Conservation (phyloP, 2,888 invertebrate species). For the Idaea dimidiata region DNA sequence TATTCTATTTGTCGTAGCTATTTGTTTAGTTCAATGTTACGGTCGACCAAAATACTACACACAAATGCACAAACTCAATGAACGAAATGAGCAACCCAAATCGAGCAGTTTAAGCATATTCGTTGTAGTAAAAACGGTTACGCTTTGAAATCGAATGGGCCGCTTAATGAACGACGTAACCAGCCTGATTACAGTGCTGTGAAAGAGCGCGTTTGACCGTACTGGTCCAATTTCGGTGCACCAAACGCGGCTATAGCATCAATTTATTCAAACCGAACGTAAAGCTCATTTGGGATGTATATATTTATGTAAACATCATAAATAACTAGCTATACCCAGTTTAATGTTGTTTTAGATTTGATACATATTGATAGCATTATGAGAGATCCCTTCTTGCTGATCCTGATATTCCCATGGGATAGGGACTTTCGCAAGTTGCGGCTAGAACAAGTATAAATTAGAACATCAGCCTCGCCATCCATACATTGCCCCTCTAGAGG, state of each 20-base stretch:
- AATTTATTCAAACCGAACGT: slow-evolving; percentile 24
- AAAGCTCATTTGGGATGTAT: slow-evolving; percentile 18
- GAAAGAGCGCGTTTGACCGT: slow-evolving; percentile 37
- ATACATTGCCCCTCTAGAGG: too few relatives aligned
- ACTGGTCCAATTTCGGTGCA: slow-evolving; percentile 35
- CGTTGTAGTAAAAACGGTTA: slow-evolving; percentile 12
- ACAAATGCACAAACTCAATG: neutral
- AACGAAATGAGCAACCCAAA: neutral
- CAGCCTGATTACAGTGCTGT: slow-evolving; percentile 39
- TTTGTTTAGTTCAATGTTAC: neutral
- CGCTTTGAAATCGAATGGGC: slow-evolving; percentile 20
- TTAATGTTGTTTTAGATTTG: neutral
- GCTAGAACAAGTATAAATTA: too few relatives aligned
- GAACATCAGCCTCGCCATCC: too few relatives aligned
- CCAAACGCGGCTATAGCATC: slow-evolving; percentile 25
- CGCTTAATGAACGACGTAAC: slow-evolving; percentile 37
- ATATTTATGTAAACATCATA: slow-evolving; percentile 16
- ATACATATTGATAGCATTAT: too few relatives aligned
- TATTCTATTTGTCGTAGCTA: neutral
- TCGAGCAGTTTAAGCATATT: slow-evolving; percentile 8
- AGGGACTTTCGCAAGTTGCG: too few relatives aligned
- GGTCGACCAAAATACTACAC: neutral
- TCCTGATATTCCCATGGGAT: too few relatives aligned
- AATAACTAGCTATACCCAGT: neutral
- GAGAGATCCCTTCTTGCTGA: too few relatives aligned